A percentile compares a stretch with the other conserved stretches of the same genome.
These are phyloP conservation scores for Pseudocheirus occidentalis DNA, from an alignment of 2,797 vertebrate genomes.

Conservation along the genomic window DNA sequence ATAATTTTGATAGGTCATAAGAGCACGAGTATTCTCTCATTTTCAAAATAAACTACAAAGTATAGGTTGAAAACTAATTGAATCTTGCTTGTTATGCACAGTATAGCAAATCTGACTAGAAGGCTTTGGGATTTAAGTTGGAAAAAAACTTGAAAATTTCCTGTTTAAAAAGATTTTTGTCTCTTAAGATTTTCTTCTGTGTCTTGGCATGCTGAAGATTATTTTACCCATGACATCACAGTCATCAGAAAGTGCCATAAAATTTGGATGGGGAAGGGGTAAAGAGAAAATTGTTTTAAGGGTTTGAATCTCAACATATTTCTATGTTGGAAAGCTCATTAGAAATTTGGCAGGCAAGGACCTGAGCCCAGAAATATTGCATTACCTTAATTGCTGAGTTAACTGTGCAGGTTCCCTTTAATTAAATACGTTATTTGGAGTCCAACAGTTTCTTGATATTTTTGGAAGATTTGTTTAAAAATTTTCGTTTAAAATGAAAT, in stretches of 20 bases:
- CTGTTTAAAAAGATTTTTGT: not conserved
- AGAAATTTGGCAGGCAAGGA: conserved; percentile 54
- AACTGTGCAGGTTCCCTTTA: conserved; percentile 41
- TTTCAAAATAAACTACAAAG: not conserved
- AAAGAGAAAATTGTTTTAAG: not conserved
- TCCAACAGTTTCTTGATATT: conserved; percentile 15
- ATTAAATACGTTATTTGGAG: conserved; percentile 52
- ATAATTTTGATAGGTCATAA: not conserved
- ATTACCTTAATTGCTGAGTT: conserved; percentile 66
- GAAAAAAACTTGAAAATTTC: not conserved
- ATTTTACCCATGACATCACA: conserved; percentile 36
- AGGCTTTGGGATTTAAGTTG: not conserved
- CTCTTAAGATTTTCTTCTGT: conserved; percentile 41
- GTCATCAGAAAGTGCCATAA: conserved; percentile 49
- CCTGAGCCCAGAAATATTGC: conserved; percentile 65
- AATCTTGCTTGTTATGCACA: not conserved
- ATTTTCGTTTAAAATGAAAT: conserved; percentile 57
- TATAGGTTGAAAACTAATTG: not conserved
- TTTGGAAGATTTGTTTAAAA: conserved; percentile 47
- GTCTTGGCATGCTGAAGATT: conserved; percentile 26
- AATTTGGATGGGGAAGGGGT: conserved; percentile 21
- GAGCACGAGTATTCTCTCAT: not conserved
- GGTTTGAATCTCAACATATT: conserved; percentile 50
- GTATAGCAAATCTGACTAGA: not conserved
- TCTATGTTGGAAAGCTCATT: conserved; percentile 55